These are phyloP conservation scores for Candoia aspera DNA, from an alignment of 2,113 vertebrate genomes.

Conservation along the genomic window DNA sequence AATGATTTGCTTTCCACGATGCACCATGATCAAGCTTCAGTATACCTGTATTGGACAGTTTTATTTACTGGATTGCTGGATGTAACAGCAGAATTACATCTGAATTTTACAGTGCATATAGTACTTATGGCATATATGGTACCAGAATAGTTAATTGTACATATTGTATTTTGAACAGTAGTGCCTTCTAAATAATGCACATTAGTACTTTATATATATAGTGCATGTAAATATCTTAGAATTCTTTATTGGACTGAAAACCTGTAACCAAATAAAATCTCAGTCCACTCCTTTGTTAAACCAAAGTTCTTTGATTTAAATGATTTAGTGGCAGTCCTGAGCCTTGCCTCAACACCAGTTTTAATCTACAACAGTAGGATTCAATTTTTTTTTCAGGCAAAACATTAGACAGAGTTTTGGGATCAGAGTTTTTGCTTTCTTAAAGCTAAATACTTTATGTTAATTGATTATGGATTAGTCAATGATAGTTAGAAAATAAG, in stretches of 20 bases:
- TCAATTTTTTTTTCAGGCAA: background rate
- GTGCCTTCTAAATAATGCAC: slow-evolving; percentile 10
- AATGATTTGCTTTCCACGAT: slow-evolving; percentile 17
- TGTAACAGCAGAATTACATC: background rate
- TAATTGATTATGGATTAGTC: background rate
- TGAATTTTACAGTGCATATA: background rate
- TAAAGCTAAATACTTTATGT: background rate
- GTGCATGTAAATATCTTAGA: background rate
- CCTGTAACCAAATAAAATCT: slow-evolving; percentile 7
- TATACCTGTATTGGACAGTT: background rate
- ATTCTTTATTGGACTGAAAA: slow-evolving; percentile 14
- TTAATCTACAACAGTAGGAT: background rate
- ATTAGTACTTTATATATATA: background rate
- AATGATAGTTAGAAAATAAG: background rate
- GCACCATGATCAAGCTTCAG: background rate
- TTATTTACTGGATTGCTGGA: slow-evolving; percentile 8
- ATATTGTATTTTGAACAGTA: slow-evolving; percentile 8
- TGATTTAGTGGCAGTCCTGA: background rate
- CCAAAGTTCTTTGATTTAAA: background rate
- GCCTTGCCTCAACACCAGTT: background rate
- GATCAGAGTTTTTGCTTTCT: background rate
- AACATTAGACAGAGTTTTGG: background rate
- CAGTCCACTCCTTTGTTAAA: background rate
- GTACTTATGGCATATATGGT: slow-evolving; percentile 8
- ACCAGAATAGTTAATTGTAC: slow-evolving; percentile 9